Evolutionary conservation across 2,797 vertebrate genomes (phyloP).

Genomic region (Hippoglossus hippoglossus): DNA sequence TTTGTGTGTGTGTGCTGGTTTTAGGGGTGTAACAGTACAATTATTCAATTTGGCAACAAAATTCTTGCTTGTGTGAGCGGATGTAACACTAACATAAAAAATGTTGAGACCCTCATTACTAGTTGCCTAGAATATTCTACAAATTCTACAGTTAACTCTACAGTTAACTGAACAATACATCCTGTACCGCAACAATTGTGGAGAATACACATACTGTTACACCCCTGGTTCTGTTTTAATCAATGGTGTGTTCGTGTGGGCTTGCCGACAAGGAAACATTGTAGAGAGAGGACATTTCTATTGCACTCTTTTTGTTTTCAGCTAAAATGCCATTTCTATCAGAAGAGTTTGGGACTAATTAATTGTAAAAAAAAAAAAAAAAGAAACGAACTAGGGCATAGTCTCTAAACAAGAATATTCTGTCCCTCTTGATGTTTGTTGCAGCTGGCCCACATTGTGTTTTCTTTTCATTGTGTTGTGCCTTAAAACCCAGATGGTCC

Average conservation of each 20-base stretch:
- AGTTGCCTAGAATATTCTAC: no score
- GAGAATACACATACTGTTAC: slow-evolving; percentile 41
- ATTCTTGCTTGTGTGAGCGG: no score
- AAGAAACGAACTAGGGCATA: slow-evolving; percentile 34
- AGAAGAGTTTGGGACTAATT: slow-evolving; percentile 39
- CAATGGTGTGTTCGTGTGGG: slow-evolving; percentile 62
- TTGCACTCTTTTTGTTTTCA: slow-evolving; percentile 10
- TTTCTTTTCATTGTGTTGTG: slow-evolving; percentile 64
- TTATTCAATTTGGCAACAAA: background rate
- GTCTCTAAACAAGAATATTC: slow-evolving; percentile 43
- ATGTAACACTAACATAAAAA: no score
- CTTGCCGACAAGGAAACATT: slow-evolving; percentile 47
- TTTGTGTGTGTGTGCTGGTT: slow-evolving; percentile 47
- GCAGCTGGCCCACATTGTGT: slow-evolving; percentile 68
- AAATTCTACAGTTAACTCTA: no score
- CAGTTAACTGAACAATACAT: background rate
- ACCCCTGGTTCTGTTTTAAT: slow-evolving; percentile 59
- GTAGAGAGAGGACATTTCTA: slow-evolving; percentile 32
- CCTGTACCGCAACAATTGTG: background rate
- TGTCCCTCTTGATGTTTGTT: slow-evolving; percentile 66
- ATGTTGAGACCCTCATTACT: no score
- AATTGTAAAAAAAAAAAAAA: slow-evolving; percentile 11
- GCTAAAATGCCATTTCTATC: background rate
- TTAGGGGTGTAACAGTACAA: slow-evolving; percentile 60
- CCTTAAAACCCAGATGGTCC: slow-evolving; percentile 64